phyloP scores from a whole-genome alignment of 1,140 invertebrate genomes.

The Danaus melanippus region DNA sequence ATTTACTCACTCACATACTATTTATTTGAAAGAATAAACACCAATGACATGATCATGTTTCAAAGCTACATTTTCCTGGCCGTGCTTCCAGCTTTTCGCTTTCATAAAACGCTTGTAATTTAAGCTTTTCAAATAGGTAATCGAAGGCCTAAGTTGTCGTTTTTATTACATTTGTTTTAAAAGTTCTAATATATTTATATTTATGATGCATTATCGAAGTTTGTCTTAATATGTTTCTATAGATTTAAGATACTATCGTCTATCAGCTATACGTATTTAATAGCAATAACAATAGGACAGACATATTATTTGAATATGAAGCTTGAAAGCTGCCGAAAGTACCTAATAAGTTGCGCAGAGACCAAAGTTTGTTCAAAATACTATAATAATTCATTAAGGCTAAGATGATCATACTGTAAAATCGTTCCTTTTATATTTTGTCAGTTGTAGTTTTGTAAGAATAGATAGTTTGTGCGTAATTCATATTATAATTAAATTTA shows the following conservation, averaged over 20 bases:
- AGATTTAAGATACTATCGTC: too few relatives aligned
- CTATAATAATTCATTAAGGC: slow-evolving; percentile 21
- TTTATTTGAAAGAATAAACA: not conserved
- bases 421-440: slow-evolving; percentile 24
- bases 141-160: too few relatives aligned
- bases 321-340: too few relatives aligned
- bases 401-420: slow-evolving; percentile 23
- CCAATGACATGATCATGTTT: not conserved
- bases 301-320: too few relatives aligned
- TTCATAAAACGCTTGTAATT: too few relatives aligned
- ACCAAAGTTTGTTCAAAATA: slow-evolving; percentile 25
- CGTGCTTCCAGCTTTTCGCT: slow-evolving; percentile 1
- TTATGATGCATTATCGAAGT: too few relatives aligned
- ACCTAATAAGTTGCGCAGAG: slow-evolving; percentile 18
- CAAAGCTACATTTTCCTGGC: not conserved
- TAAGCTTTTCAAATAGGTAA: too few relatives aligned
- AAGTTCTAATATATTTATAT: too few relatives aligned
- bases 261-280: too few relatives aligned
- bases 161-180: too few relatives aligned
- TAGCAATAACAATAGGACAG: too few relatives aligned
- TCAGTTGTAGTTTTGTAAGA: slow-evolving; percentile 20
- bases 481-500: slow-evolving; percentile 7
- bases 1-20: slow-evolving; percentile 1
- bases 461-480: slow-evolving; percentile 15
- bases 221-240: too few relatives aligned